Evolutionary conservation across 2,888 invertebrate species (phyloP), one percentile per base, ranked within the genome.

Genomic region (Cephonodes hylas): DNA sequence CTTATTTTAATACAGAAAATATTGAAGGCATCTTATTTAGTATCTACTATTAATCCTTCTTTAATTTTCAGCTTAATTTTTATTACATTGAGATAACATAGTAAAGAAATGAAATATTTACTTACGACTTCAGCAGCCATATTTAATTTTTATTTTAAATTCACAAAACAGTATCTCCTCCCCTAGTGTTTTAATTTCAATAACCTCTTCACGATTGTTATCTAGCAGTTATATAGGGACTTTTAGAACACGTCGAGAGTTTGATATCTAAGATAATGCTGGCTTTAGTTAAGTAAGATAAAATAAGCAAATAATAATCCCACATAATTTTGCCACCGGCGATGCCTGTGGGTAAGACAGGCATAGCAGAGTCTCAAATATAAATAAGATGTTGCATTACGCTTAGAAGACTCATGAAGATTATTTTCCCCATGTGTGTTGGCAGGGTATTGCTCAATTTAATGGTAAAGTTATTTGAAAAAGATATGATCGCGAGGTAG

Each of bases 61-160:
- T 3, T 38, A 38, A 38, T n/a, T 3, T n/a, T n/a, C 38, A 38
- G 2, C n/a, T 38, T 38, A 38, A 38, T 38, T 34, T 13, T 34
- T n/a, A 10, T 6, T 34, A 34, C 10, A 2, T 34, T 13, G 13
- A 34, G 13, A 10, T 34, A 34, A 10, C 34, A 13, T 34, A 13
- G 34, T 34, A 46, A 46, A 20, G 8, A 45, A 20, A 18, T 20
- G 6, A 44, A 45, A 59, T 27, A 18, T 13, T 15, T 60, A 71
- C 72, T 76, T 65, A 75, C 74, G 25, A 72, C 72, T 66, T 72
- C 65, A 4, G 70, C 66, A 18, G 72, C 66, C 73, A 73, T 74
- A 48, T 61, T 56, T 56, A n/a, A 38, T 38, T 13, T 38, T 38
- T 38, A n/a, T 38, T 45, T 34, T 8, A 18, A 46, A 34, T 25